Base-by-base conservation (phyloP, 2,797 vertebrate genomes). In the Scarus forsteni region DNA sequence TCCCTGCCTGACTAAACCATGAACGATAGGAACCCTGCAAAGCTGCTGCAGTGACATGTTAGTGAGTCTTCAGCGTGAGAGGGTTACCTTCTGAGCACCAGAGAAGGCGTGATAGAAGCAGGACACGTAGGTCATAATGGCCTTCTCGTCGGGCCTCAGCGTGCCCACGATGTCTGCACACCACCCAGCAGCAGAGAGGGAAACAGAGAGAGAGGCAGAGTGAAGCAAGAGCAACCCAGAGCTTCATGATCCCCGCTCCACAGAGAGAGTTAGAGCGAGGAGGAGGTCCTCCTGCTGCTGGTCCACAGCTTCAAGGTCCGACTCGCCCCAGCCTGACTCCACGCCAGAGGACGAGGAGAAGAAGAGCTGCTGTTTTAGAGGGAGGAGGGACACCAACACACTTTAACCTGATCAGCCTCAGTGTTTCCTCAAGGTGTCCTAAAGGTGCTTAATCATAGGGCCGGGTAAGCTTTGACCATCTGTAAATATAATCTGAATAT, bases 81-180 rank as follows among this genome's bases (percentile, higher is more conserved):
- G 44, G 84, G 96, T 98, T 96, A 98, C 97, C 97, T 99, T 98
- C 93, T 98, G 97, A 63, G 97, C 97, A 45, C 97, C 97, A 77
- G 97, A 98, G 94, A 99, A 98, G 95, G 97, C 97, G 83, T 98
- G 97, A 97, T 98, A 99, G 95, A 98, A 99, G 96, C 96, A 95
- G 95, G 97, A 99, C 45, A 99, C 97, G 90, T 98, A 98, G 87
- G 97, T 99, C 97, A 99, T 99, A 91, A 99, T 98, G 89, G 97
- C 97, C 91, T 99, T 99, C 94, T 99, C 97, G 80, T 99, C 97
- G 53, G 97, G 97, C 94, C 97, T 91, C 90, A 98, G 95, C 75
- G 97, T 98, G 55, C 96, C 97, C 87, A 98, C 97, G 94, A 98
- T 99, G 95, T 98, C 97, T 99, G 96, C 64, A 87, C 77, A 90